These are phyloP conservation scores for Vireo griseus DNA, from an alignment of 2,797 vertebrate genomes.

Conservation along the genomic window DNA sequence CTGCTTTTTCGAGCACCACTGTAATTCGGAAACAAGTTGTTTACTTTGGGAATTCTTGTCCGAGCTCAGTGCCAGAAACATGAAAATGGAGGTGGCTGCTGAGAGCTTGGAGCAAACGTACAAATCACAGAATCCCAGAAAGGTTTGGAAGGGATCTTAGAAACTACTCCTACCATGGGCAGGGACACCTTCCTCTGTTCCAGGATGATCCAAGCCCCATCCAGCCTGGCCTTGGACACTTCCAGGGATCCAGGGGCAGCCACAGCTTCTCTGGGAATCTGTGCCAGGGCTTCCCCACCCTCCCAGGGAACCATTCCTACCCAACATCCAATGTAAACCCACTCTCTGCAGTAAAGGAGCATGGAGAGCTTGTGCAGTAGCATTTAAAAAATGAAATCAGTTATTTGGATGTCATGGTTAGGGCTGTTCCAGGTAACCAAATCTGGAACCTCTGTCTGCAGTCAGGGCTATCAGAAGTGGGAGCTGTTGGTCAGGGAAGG, in stretches of 20 bases:
- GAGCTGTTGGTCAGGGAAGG: background rate
- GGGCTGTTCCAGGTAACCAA: background rate
- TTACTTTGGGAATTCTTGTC: slow-evolving; percentile 63
- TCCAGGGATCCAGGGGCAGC: background rate
- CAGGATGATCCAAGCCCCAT: fast-evolving
- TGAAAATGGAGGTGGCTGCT: background rate
- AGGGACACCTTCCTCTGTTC: background rate
- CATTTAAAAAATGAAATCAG: fast-evolving
- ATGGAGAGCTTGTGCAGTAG: background rate
- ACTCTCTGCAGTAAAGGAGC: background rate
- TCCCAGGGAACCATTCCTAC: background rate
- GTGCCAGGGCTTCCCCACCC: background rate
- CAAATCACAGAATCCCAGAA: background rate
- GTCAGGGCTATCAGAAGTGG: fast-evolving
- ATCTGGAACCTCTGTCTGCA: background rate
- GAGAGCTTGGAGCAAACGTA: background rate
- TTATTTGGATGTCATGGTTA: background rate
- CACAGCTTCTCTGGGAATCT: background rate
- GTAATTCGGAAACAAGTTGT: slow-evolving; percentile 59
- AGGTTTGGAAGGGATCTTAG: background rate
- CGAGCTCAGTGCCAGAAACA: slow-evolving; percentile 16
- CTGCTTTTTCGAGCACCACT: slow-evolving; percentile 40
- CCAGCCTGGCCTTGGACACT: background rate
- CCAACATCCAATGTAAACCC: background rate
- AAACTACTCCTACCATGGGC: background rate